Conservation (phyloP, 2,113 vertebrate species). For the Serinus canaria region DNA sequence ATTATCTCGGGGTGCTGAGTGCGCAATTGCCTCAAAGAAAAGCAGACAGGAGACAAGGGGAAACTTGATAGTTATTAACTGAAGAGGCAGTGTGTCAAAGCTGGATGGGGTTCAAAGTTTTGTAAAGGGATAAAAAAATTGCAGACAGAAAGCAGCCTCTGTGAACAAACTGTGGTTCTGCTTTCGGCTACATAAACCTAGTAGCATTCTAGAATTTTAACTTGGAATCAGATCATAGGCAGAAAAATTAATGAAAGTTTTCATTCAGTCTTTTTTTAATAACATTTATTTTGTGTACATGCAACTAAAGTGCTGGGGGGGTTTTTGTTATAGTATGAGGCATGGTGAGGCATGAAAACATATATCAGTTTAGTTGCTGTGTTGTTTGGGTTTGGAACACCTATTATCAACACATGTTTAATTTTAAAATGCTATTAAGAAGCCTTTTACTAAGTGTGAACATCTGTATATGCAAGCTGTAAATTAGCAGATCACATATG, state of each 20-base stretch:
- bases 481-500: constrained; percentile 73
- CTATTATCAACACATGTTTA: constrained; percentile 75
- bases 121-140: constrained; percentile 73
- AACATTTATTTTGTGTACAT: constrained; percentile 68
- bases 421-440: constrained; percentile 76
- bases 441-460: constrained; percentile 72
- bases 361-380: constrained; percentile 70
- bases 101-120: constrained; percentile 86
- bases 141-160: constrained; percentile 73
- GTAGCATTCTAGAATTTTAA: constrained; percentile 73
- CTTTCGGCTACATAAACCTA: constrained; percentile 75
- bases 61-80: constrained; percentile 89
- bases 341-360: constrained; percentile 66
- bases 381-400: constrained; percentile 72
- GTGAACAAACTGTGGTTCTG: constrained; percentile 74
- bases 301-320: not conserved
- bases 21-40: constrained; percentile 84
- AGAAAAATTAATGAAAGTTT: constrained; percentile 77
- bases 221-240: constrained; percentile 82
- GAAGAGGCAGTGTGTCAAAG: constrained; percentile 83
- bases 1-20: constrained; percentile 88
- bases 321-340: constrained; percentile 22
- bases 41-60: constrained; percentile 83
- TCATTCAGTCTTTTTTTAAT: constrained; percentile 66
- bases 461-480: constrained; percentile 72